Evolutionary conservation across 2,888 invertebrate species (phyloP).

Genomic region (Abrostola tripartita): DNA sequence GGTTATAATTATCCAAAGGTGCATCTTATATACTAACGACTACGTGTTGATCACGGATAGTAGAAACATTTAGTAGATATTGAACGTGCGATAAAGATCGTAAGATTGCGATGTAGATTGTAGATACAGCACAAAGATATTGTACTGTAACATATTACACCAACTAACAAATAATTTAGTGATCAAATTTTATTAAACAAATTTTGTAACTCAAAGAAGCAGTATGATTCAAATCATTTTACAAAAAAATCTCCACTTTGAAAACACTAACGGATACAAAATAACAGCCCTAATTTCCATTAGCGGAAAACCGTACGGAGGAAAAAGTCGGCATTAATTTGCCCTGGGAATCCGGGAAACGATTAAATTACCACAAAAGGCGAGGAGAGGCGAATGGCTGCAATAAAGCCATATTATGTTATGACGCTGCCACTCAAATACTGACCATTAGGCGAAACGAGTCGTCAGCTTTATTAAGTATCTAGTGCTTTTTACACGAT

Average conservation of each 20-base stretch:
- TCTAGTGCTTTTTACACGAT: slow-evolving; percentile 37
- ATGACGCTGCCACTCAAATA: slow-evolving; percentile 76
- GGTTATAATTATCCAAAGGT: too few species aligned
- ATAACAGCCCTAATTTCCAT: slow-evolving; percentile 65
- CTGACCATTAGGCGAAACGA: slow-evolving; percentile 66
- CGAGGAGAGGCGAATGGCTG: slow-evolving; percentile 70
- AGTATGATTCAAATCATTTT: slow-evolving; percentile 17
- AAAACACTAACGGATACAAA: slow-evolving; percentile 49
- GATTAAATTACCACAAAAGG: slow-evolving; percentile 82
- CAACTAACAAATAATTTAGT: too few species aligned
- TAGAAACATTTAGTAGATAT: too few species aligned
- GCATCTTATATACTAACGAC: too few species aligned
- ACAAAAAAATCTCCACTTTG: slow-evolving; percentile 18
- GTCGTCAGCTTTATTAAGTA: slow-evolving; percentile 39
- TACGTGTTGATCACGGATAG: too few species aligned
- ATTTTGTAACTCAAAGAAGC: slow-evolving; percentile 2
- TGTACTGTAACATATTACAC: too few species aligned
- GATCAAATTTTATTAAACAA: too few species aligned
- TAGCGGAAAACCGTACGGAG: slow-evolving; percentile 52
- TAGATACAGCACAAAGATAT: too few species aligned
- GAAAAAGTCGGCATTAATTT: slow-evolving; percentile 63
- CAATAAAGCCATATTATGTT: slow-evolving; percentile 71
- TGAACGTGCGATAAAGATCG: too few species aligned
- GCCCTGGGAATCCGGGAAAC: slow-evolving; percentile 64
- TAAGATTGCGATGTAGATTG: too few species aligned